These are phyloP conservation scores for Clepsis dumicolana DNA, from an alignment of 2,888 invertebrate genomes.

Conservation along the genomic window DNA sequence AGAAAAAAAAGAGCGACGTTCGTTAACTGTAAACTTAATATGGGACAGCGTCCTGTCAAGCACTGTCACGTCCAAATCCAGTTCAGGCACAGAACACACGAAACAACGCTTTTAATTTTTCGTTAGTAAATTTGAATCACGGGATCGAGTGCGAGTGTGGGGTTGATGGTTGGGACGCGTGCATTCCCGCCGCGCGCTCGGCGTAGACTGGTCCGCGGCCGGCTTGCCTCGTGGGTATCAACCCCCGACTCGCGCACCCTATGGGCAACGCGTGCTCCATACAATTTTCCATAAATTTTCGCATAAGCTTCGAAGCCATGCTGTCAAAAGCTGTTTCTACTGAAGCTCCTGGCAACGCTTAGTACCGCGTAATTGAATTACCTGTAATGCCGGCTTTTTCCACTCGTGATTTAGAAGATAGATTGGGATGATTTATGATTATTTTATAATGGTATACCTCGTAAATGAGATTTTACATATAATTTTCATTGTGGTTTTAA, in stretches of 20 bases:
- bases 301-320: conserved; percentile 79
- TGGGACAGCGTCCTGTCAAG: conserved; percentile 54
- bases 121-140: conserved; percentile 71
- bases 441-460: not conserved
- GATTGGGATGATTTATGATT: conserved; percentile 3
- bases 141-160: conserved; percentile 66
- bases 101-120: conserved; percentile 62
- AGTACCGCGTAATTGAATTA: conserved; percentile 77
- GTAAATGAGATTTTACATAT: not conserved
- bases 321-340: conserved; percentile 84
- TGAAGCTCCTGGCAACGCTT: conserved; percentile 64
- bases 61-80: conserved; percentile 73
- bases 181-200: conserved; percentile 67
- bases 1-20: conserved; percentile 48
- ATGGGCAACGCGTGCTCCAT: conserved; percentile 77
- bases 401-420: conserved; percentile 37
- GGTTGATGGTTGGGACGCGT: conserved; percentile 60
- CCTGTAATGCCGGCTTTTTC: conserved; percentile 60
- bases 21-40: conserved; percentile 43
- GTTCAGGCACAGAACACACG: conserved; percentile 72
- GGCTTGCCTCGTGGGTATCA: conserved; percentile 75
- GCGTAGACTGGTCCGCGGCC: conserved; percentile 73
- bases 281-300: conserved; percentile 86
- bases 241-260: conserved; percentile 80
- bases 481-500: not conserved